These are phyloP conservation scores for Pagrus major DNA, from an alignment of 2,113 vertebrate genomes.

Conservation along the genomic window DNA sequence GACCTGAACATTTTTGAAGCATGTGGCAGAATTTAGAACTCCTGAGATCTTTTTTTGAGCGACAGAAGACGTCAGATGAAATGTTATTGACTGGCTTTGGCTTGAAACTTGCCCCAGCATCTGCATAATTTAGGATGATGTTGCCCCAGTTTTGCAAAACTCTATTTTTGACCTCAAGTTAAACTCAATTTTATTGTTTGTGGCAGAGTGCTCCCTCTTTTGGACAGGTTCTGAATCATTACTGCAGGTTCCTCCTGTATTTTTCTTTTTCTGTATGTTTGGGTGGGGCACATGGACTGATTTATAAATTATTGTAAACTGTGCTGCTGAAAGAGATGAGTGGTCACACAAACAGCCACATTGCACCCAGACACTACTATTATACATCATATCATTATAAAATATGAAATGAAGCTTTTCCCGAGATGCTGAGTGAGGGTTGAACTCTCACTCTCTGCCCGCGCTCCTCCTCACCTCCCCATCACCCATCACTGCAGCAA, in stretches of 20 bases:
- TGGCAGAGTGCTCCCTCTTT: slow-evolving; percentile 40
- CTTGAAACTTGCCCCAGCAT: slow-evolving; percentile 55
- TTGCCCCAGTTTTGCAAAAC: slow-evolving; percentile 63
- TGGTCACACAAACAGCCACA: slow-evolving; percentile 8
- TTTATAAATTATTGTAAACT: slow-evolving; percentile 7
- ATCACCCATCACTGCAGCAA: slow-evolving; percentile 55
- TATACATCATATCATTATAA: slow-evolving; percentile 32
- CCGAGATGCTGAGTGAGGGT: slow-evolving; percentile 19
- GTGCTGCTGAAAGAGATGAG: slow-evolving; percentile 6
- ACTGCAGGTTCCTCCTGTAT: not conserved
- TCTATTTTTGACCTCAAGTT: slow-evolving; percentile 57
- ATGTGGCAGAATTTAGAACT: slow-evolving; percentile 60
- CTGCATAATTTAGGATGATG: slow-evolving; percentile 63
- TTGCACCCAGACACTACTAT: slow-evolving; percentile 7
- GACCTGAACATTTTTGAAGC: slow-evolving; percentile 45
- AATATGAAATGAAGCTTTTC: slow-evolving; percentile 35
- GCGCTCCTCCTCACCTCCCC: slow-evolving; percentile 35
- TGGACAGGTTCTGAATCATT: slow-evolving; percentile 34
- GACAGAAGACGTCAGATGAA: slow-evolving; percentile 61
- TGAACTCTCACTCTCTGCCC: slow-evolving; percentile 44
- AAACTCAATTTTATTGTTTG: slow-evolving; percentile 9
- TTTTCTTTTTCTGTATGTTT: not conserved
- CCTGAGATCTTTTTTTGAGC: slow-evolving; percentile 58
- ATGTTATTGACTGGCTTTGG: slow-evolving; percentile 42
- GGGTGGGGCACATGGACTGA: not conserved